Percentiles rank a stretch among this genome's conserved stretches.
Evolutionary conservation across 2,797 vertebrate species (phyloP).

Genomic region (Tachyglossus aculeatus): DNA sequence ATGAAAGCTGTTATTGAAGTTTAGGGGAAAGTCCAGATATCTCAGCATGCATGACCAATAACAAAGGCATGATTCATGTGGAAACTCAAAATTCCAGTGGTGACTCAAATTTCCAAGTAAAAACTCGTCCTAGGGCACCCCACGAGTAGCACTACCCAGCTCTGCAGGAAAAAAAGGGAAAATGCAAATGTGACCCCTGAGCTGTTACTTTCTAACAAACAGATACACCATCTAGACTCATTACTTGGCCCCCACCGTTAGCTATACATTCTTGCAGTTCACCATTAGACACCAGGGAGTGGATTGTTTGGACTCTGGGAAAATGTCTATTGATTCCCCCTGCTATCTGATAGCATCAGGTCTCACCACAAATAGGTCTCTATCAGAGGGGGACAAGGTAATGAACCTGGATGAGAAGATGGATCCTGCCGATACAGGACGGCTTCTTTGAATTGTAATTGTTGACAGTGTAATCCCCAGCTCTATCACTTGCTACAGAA

Average conservation of each 20-base stretch:
- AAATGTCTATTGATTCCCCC: no score
- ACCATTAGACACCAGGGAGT: neutral
- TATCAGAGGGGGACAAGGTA: no score
- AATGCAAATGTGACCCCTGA: neutral
- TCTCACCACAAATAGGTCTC: no score
- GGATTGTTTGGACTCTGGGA: neutral
- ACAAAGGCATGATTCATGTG: no score
- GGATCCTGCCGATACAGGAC: neutral
- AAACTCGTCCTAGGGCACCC: no score
- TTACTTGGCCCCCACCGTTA: neutral
- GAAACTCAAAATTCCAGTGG: no score
- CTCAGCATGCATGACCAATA: neutral
- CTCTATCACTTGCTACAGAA: neutral
- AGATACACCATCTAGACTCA: neutral
- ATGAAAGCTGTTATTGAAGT: no score
- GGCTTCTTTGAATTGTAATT: neutral
- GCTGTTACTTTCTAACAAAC: conserved; percentile 16
- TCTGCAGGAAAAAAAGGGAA: neutral
- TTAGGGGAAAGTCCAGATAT: neutral
- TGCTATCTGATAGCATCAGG: no score
- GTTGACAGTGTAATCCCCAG: neutral
- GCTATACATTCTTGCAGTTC: neutral
- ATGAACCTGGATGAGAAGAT: neutral
- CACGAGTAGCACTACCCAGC: neutral
- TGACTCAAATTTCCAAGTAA: neutral